A percentile compares a stretch with the other conserved stretches of the same genome.
phyloP scores from a whole-genome alignment of 2,888 invertebrate species.

The Cremastinae sp. region DNA sequence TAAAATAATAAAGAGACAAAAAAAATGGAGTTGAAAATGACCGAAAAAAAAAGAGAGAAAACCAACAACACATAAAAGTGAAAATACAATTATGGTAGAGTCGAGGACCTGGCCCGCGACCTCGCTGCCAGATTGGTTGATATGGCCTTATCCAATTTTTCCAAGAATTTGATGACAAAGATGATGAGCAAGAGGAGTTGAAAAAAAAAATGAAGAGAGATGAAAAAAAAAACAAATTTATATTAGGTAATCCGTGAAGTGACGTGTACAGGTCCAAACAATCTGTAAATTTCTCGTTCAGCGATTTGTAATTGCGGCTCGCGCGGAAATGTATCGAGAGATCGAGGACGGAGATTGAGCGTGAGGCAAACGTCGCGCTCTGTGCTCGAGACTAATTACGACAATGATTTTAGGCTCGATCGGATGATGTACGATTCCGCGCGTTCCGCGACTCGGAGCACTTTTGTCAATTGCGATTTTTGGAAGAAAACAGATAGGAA shows the following conservation, averaged over 20 bases:
- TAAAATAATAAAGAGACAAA: conserved; percentile 63
- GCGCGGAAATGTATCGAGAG: conserved; percentile 67
- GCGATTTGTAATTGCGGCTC: conserved; percentile 74
- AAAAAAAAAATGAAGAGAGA: conserved; percentile 18
- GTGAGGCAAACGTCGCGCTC: background rate
- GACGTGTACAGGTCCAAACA: conserved; percentile 76
- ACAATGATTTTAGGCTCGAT: too few relatives aligned
- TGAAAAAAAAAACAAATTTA: conserved; percentile 75
- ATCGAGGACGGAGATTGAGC: background rate
- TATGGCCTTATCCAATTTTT: conserved; percentile 80
- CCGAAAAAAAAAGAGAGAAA: conserved; percentile 57
- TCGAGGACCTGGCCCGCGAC: conserved; percentile 76
- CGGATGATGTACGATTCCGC: conserved; percentile 69
- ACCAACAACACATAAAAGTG: conserved; percentile 51
- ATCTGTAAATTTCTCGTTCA: conserved; percentile 75
- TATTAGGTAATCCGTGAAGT: conserved; percentile 76
- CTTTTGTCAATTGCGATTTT: conserved; percentile 79
- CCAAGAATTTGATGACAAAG: conserved; percentile 73
- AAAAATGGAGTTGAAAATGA: conserved; percentile 51
- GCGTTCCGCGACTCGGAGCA: conserved; percentile 74
- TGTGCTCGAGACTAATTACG: conserved; percentile 26
- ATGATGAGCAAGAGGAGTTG: conserved; percentile 11
- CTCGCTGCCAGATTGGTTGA: conserved; percentile 78
- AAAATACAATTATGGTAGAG: conserved; percentile 64
- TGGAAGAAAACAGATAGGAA: conserved; percentile 71